phyloP scores from a whole-genome alignment of 37 sponge, comb jelly and placozoan species.

The Ianthella basta region DNA sequence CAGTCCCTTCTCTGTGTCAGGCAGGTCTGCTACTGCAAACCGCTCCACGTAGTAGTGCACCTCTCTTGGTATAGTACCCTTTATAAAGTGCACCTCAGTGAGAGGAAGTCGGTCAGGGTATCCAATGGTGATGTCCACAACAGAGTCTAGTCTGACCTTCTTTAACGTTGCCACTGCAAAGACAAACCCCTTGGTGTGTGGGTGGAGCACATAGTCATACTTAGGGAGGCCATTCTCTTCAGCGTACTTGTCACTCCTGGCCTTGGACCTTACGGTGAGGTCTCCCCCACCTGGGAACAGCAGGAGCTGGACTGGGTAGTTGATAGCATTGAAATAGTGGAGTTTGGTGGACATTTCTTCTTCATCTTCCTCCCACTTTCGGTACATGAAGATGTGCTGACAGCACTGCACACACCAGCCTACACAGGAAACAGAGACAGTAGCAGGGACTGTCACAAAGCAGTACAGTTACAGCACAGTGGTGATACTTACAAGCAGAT shows the following conservation, averaged over 20 bases:
- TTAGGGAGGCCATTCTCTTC: slow-evolving; percentile 56
- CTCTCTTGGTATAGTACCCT: slow-evolving; percentile 59
- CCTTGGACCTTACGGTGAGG: slow-evolving; percentile 51
- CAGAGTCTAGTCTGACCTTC: slow-evolving; percentile 62
- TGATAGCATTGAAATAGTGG: slow-evolving; percentile 57
- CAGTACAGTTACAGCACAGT: background rate
- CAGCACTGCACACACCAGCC: slow-evolving; percentile 65
- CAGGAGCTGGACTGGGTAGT: slow-evolving; percentile 67
- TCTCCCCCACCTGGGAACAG: slow-evolving; percentile 88
- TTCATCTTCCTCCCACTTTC: slow-evolving; percentile 74
- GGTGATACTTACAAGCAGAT: background rate
- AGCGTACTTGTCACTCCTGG: slow-evolving; percentile 70
- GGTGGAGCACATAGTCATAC: slow-evolving; percentile 84
- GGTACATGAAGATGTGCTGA: slow-evolving; percentile 58
- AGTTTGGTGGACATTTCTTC: slow-evolving; percentile 63
- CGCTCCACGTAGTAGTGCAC: slow-evolving; percentile 70
- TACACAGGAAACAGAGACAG: slow-evolving; percentile 10
- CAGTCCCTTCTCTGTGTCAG: slow-evolving; percentile 58
- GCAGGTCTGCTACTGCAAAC: slow-evolving; percentile 45
- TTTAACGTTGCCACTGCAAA: slow-evolving; percentile 62
- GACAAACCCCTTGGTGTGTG: slow-evolving; percentile 72
- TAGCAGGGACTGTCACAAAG: background rate
- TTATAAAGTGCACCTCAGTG: slow-evolving; percentile 59
- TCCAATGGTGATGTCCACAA: slow-evolving; percentile 83
- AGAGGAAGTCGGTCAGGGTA: slow-evolving; percentile 74